These are phyloP conservation scores for Rafetus swinhoei DNA, from an alignment of 2,113 vertebrate species.

Conservation along the genomic window DNA sequence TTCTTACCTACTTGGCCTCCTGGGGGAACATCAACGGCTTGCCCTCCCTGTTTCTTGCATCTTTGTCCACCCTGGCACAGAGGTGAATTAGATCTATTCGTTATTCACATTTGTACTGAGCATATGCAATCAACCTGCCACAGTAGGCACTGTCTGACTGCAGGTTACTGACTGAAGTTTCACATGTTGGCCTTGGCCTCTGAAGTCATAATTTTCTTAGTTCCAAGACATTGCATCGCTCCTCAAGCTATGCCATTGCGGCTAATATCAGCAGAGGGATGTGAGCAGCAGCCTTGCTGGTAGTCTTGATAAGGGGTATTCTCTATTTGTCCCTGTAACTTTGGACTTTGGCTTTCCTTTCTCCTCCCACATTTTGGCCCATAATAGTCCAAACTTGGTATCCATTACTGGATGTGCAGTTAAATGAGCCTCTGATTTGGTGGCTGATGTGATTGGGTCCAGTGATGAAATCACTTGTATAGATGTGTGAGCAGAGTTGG, in stretches of 20 bases:
- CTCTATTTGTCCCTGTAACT: background rate
- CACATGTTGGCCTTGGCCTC: background rate
- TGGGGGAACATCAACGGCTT: background rate
- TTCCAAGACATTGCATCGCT: background rate
- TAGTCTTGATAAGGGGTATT: background rate
- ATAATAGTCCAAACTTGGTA: background rate
- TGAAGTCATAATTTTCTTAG: background rate
- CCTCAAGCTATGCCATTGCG: rapidly evolving
- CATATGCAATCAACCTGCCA: background rate
- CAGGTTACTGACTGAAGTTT: conserved; percentile 11
- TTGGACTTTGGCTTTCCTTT: background rate
- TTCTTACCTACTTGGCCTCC: background rate
- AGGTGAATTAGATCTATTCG: background rate
- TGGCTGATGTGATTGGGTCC: too few relatives aligned
- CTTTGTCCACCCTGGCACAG: background rate
- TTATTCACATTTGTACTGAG: background rate
- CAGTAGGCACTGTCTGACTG: background rate
- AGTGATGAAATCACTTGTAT: too few relatives aligned
- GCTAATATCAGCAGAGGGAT: background rate
- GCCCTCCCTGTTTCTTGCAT: background rate
- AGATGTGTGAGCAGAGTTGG: too few relatives aligned
- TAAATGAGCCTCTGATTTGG: too few relatives aligned
- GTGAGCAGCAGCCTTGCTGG: background rate
- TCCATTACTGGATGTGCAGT: background rate
- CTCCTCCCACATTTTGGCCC: background rate